Percentiles rank a stretch among this genome's conserved stretches.
Conservation (phyloP, 2,113 vertebrate species). For the Mastomys natalensis region DNA sequence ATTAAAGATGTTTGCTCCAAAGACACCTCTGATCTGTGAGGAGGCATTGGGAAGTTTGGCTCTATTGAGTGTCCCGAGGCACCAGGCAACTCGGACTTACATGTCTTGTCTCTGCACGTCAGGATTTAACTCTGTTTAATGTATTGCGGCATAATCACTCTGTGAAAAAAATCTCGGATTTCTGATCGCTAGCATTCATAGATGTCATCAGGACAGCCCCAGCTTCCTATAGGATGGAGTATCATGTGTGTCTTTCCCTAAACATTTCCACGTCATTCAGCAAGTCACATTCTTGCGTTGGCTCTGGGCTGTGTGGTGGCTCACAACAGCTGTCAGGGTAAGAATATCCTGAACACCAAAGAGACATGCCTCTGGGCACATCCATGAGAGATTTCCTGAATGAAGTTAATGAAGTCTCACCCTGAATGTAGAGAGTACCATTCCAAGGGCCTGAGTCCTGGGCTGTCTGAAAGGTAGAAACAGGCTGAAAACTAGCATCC, state of each 20-base stretch:
- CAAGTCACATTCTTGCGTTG: not conserved
- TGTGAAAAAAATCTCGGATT: not conserved
- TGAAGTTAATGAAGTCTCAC: not conserved
- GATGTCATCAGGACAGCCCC: not conserved
- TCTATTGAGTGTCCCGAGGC: not conserved
- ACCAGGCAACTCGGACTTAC: too few species aligned
- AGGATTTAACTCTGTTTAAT: not conserved
- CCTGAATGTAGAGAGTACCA: too few species aligned
- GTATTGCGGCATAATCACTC: too few species aligned
- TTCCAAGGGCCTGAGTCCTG: too few species aligned
- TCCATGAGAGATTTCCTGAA: not conserved
- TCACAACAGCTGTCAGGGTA: not conserved
- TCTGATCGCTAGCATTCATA: not conserved
- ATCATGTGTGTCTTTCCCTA: accelerated
- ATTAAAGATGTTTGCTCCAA: not conserved
- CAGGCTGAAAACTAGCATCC: not conserved
- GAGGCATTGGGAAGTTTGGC: not conserved
- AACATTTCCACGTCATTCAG: not conserved
- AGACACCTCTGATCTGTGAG: not conserved
- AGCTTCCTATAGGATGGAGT: too few species aligned
- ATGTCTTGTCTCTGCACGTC: not conserved
- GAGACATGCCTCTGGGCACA: too few species aligned
- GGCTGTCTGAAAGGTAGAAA: not conserved
- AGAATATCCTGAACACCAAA: not conserved
- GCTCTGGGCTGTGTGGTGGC: not conserved